A percentile compares a stretch with the other conserved stretches of the same genome.
These are phyloP conservation scores for Tetrao urogallus DNA, from an alignment of 2,113 vertebrate species.

Conservation along the genomic window DNA sequence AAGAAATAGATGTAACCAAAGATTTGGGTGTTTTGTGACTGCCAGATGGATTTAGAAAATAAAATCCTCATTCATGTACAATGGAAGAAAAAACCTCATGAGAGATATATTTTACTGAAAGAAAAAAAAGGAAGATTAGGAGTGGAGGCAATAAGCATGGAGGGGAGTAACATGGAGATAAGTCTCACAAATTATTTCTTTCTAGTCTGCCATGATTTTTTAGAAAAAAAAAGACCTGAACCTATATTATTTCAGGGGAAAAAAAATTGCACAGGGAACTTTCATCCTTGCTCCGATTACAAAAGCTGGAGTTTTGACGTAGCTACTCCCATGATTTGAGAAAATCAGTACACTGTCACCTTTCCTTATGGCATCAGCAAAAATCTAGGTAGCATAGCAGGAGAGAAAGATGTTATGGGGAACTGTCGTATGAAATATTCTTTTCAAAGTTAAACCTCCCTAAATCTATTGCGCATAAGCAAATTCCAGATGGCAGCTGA, in stretches of 20 bases:
- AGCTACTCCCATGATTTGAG: not conserved
- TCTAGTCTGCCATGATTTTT: not conserved
- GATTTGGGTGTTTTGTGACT: not conserved
- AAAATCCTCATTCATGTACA: not conserved
- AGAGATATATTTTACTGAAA: not conserved
- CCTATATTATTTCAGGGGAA: not conserved
- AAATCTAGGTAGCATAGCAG: not conserved
- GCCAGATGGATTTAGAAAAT: slow-evolving; percentile 12
- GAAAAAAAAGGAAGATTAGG: not conserved
- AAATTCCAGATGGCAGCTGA: not conserved
- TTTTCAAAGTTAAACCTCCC: not conserved
- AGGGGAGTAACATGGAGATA: not conserved
- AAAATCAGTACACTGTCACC: not conserved
- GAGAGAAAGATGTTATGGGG: not conserved
- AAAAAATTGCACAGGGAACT: not conserved
- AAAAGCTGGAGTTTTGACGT: not conserved
- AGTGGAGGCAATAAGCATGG: not conserved
- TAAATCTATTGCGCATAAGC: not conserved
- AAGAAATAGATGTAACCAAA: not conserved
- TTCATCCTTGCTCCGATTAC: not conserved
- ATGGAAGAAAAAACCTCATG: not conserved
- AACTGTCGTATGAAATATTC: not conserved
- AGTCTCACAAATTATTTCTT: not conserved
- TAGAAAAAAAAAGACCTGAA: not conserved
- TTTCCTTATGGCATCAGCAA: not conserved